Evolutionary conservation across 2,888 invertebrate species (phyloP).

Genomic region (Protodeltote pygarga): DNA sequence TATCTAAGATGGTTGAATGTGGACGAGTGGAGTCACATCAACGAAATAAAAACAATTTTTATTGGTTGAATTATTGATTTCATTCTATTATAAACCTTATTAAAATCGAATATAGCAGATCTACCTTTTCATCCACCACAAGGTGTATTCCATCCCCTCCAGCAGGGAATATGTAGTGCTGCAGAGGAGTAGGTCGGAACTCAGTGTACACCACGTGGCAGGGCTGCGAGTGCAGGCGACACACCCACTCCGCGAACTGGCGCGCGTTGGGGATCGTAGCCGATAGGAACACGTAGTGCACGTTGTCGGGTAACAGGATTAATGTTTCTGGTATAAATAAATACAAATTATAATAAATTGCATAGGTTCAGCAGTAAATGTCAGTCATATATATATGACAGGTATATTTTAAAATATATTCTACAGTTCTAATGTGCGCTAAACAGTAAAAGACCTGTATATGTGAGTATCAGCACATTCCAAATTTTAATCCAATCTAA

Average conservation of each 20-base stretch:
- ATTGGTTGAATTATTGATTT: no score
- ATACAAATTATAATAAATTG: no score
- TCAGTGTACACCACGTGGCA: slow-evolving; percentile 99
- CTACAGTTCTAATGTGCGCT: no score
- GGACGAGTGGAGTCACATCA: no score
- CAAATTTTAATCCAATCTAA: no score
- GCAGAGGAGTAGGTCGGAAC: slow-evolving; percentile 98
- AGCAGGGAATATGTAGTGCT: slow-evolving; percentile 99
- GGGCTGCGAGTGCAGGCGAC: slow-evolving; percentile 97
- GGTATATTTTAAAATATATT: no score
- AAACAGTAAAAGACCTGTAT: no score
- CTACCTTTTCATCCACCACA: slow-evolving; percentile 95
- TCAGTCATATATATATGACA: no score
- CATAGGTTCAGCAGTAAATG: no score
- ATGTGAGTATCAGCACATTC: no score
- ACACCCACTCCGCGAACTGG: slow-evolving; percentile 98
- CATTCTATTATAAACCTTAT: neutral
- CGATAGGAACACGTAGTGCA: slow-evolving; percentile 99
- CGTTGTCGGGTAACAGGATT: slow-evolving; percentile 98
- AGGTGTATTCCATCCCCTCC: slow-evolving; percentile 98
- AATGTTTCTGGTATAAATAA: slow-evolving; percentile 91
- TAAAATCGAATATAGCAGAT: slow-evolving; percentile 25
- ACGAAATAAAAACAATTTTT: no score
- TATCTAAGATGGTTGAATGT: no score
- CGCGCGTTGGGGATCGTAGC: slow-evolving; percentile 99